Base-by-base conservation (phyloP, 2,113 vertebrate genomes). In the Motacilla tschutschensis region DNA sequence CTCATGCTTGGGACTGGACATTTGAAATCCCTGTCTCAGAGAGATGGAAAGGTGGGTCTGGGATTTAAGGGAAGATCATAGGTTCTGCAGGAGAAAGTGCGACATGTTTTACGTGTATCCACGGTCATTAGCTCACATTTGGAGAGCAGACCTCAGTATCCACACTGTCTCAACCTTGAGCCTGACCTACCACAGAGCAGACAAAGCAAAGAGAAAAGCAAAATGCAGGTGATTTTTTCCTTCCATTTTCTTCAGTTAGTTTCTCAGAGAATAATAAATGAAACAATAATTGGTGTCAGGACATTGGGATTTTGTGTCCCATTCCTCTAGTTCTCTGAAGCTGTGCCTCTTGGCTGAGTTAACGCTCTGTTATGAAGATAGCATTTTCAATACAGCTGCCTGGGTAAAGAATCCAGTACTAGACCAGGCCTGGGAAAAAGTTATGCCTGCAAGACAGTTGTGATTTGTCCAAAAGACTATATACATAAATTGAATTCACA, bases 211-310 rank as follows among this genome's bases (percentile, higher is more conserved):
- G 8, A 60, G 60, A 60, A 87, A 79, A 91, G 25, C 19, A 62
- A 44, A 21, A 43, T 0, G 1, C 8, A 43, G 62, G 41, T 79
- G 25, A 33, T 55, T 77, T 82, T 73, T 79, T 29, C 25, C 18
- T 87, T 12, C 60, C 7, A 7, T 75, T 85, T 89, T 65, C 57
- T 67, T 66, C 69, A 57, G 9, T 41, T 47, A n/a, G 25, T 28
- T 79, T 21, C 40, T 87, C 64, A 73, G 21, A 71, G 17, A 17
- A 29, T 83, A 80, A 85, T 22, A 67, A 83, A 90, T 78, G 25
- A 73, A 22, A 75, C 55, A 78, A 17, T 41, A 86, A 93, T 59
- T 83, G 48, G 57, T 83, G 92, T 87, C 77, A 87, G 60, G 53
- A 83, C 69, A 51, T 31, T 74, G 82, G 77, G 66, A 86, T 59